Evolutionary conservation across 2,797 vertebrate species (phyloP).

Genomic region (Sardinella longiceps): DNA sequence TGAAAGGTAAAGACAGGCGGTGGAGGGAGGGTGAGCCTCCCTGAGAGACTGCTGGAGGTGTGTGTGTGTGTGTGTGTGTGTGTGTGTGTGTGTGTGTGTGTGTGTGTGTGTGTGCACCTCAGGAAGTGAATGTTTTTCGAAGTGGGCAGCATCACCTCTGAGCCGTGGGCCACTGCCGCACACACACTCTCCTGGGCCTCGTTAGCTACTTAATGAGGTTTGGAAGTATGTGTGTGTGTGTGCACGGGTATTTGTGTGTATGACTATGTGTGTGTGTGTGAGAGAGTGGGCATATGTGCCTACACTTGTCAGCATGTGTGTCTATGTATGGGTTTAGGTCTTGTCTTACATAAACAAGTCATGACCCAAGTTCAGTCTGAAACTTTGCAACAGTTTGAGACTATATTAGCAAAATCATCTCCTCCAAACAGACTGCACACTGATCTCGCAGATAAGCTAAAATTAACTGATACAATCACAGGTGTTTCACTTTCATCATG

Average conservation of each 20-base stretch:
- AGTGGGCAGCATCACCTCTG: neutral
- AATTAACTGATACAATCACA: neutral
- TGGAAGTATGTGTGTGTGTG: neutral
- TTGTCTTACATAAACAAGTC: neutral
- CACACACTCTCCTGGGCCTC: slow-evolving; percentile 11
- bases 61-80: neutral
- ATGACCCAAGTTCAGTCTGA: neutral
- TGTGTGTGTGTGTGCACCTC: neutral
- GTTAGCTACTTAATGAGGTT: neutral
- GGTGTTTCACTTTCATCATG: neutral
- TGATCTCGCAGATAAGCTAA: neutral
- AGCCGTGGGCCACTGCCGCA: neutral
- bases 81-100: too few species aligned
- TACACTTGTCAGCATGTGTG: neutral
- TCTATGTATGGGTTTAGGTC: neutral
- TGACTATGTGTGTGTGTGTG: too few species aligned
- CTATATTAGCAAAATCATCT: neutral
- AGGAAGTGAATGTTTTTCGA: slow-evolving; percentile 1
- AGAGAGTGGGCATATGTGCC: neutral
- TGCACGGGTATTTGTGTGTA: neutral
- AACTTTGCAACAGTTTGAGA: neutral
- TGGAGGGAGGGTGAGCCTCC: neutral
- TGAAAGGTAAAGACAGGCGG: neutral
- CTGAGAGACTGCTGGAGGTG: neutral
- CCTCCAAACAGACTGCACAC: neutral